Percentiles rank a stretch among this genome's conserved stretches.
phyloP scores from a whole-genome alignment of 2,113 vertebrate genomes.

The Peromyscus leucopus region DNA sequence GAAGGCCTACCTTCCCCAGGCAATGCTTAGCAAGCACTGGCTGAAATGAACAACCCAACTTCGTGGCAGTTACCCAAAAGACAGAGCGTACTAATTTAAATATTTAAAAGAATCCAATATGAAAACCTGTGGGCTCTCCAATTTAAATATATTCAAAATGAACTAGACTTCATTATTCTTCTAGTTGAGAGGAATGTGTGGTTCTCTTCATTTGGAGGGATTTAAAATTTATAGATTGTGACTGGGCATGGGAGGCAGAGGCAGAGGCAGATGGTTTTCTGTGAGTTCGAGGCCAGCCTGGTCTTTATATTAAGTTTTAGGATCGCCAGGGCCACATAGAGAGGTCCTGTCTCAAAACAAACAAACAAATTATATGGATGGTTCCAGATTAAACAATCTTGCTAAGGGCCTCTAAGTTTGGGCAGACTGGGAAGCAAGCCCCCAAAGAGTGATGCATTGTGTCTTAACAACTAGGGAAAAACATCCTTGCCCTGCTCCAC shows the following conservation, averaged over 20 bases:
- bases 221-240: neutral
- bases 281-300: neutral
- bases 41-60: neutral
- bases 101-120: neutral
- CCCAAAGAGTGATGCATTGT: rapidly evolving
- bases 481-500: neutral
- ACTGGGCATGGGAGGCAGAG: neutral
- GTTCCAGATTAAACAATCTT: neutral
- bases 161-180: neutral
- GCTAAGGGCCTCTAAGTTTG: neutral
- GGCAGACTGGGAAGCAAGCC: neutral
- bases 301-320: neutral
- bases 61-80: neutral
- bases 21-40: neutral
- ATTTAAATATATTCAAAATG: slow-evolving; percentile 23
- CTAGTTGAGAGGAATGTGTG: neutral
- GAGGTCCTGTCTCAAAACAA: neutral
- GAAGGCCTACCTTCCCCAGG: neutral
- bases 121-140: neutral
- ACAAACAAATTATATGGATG: neutral
- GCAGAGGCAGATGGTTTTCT: neutral
- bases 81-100: neutral
- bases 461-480: neutral
- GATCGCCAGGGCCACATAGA: neutral
- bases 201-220: neutral